Evolutionary conservation across 2,888 invertebrate species (phyloP).

Genomic region (Stramonita haemastoma): DNA sequence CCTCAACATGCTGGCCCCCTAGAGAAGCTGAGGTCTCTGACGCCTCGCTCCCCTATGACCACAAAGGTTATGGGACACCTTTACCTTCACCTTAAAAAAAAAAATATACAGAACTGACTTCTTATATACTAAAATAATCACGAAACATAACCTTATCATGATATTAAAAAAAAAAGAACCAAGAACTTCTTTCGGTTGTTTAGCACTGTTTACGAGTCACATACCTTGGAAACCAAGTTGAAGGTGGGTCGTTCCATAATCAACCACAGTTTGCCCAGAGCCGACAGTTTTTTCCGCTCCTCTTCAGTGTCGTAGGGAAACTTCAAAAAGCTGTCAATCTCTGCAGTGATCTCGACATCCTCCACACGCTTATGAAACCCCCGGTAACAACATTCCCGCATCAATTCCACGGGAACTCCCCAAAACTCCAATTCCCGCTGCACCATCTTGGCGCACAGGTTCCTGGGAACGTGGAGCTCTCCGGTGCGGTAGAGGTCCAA

Average conservation of each 20-base stretch:
- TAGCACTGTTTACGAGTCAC: neutral
- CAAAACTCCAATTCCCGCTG: slow-evolving; percentile 64
- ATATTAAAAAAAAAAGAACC: too few relatives aligned
- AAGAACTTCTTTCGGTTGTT: too few relatives aligned
- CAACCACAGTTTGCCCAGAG: slow-evolving; percentile 50
- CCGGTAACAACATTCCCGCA: slow-evolving; percentile 64
- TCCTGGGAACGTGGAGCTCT: slow-evolving; percentile 63
- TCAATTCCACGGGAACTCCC: slow-evolving; percentile 58
- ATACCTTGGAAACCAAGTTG: slow-evolving; percentile 54
- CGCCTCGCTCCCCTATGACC: too few relatives aligned
- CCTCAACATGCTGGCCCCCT: too few relatives aligned
- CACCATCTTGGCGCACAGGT: slow-evolving; percentile 62
- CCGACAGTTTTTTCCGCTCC: neutral
- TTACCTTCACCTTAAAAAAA: too few relatives aligned
- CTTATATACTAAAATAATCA: too few relatives aligned
- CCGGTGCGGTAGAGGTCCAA: slow-evolving; percentile 61
- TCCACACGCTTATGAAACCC: slow-evolving; percentile 50
- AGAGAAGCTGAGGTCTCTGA: too few relatives aligned
- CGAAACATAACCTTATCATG: too few relatives aligned
- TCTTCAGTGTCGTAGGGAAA: neutral
- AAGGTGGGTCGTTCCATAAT: slow-evolving; percentile 56
- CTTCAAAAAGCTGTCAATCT: slow-evolving; percentile 47
- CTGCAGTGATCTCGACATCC: slow-evolving; percentile 51
- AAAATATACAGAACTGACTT: too few relatives aligned
- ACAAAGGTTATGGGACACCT: too few relatives aligned